Percentiles rank a stretch among this genome's conserved stretches.
Conservation (phyloP, 2,113 vertebrate genomes). For the Mesitornis unicolor region DNA sequence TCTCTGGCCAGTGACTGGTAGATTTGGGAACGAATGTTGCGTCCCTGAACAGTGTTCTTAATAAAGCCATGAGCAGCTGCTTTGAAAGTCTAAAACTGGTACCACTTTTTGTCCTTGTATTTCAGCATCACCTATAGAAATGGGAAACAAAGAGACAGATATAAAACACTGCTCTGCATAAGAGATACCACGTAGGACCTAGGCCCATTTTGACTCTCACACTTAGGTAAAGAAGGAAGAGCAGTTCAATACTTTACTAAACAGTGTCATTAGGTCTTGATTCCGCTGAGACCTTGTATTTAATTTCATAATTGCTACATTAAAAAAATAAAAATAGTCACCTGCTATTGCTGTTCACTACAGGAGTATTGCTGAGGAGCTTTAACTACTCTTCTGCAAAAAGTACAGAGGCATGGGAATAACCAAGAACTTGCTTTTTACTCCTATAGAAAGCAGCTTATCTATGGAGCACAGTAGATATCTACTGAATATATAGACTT, state of each 20-base stretch:
- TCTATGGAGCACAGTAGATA: background rate
- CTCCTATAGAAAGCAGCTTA: background rate
- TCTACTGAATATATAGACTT: background rate
- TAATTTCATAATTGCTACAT: background rate
- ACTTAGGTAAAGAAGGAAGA: background rate
- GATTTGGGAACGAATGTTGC: slow-evolving; percentile 70
- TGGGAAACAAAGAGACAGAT: background rate
- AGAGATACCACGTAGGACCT: background rate
- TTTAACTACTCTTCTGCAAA: background rate
- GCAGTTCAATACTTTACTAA: background rate
- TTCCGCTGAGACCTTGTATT: background rate
- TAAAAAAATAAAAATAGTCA: background rate
- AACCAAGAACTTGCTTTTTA: background rate
- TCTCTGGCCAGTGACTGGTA: slow-evolving; percentile 62
- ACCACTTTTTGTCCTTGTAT: slow-evolving; percentile 99
- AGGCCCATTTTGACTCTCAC: background rate
- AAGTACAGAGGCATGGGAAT: background rate
- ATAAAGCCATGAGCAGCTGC: slow-evolving; percentile 45
- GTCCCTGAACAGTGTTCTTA: slow-evolving; percentile 70
- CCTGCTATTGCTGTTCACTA: background rate
- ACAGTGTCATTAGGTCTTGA: background rate
- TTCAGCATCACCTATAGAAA: slow-evolving; percentile 93
- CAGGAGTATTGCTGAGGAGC: background rate
- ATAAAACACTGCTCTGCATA: background rate
- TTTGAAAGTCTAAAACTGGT: slow-evolving; percentile 88